These are phyloP conservation scores for Scortum barcoo DNA, from an alignment of 2,113 vertebrate genomes.

Conservation along the genomic window DNA sequence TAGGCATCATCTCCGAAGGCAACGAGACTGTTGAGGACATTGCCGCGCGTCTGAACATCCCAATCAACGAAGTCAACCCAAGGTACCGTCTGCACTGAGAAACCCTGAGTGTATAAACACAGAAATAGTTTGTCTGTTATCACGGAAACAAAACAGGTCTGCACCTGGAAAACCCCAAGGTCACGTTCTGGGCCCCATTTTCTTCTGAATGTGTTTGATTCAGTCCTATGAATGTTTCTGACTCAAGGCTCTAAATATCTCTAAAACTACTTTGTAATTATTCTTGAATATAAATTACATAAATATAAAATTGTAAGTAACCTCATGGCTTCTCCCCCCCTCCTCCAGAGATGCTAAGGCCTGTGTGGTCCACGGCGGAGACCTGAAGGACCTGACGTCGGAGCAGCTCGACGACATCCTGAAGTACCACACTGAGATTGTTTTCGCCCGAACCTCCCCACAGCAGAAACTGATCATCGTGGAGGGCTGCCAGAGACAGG, in stretches of 20 bases:
- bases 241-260: background rate
- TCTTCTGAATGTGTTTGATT: slow-evolving; percentile 6
- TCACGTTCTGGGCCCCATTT: background rate
- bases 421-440: slow-evolving; percentile 93
- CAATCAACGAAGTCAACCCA: slow-evolving; percentile 94
- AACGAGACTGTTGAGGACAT: slow-evolving; percentile 97
- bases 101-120: background rate
- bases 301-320: too few relatives aligned
- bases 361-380: slow-evolving; percentile 92
- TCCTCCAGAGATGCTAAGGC: slow-evolving; percentile 92
- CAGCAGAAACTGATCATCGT: slow-evolving; percentile 97
- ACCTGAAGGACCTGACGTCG: slow-evolving; percentile 90
- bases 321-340: background rate
- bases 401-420: slow-evolving; percentile 94
- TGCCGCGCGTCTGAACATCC: slow-evolving; percentile 93
- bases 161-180: background rate
- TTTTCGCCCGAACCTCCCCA: slow-evolving; percentile 93
- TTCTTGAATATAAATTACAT: too few relatives aligned
- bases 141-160: background rate
- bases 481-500: slow-evolving; percentile 96
- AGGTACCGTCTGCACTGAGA: slow-evolving; percentile 79
- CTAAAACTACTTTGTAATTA: background rate
- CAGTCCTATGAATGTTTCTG: background rate
- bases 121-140: background rate
- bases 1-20: slow-evolving; percentile 96